Evolutionary conservation across 2,888 invertebrate species (phyloP), one percentile per base, ranked within the genome.

Genomic region (Seira ritae): DNA sequence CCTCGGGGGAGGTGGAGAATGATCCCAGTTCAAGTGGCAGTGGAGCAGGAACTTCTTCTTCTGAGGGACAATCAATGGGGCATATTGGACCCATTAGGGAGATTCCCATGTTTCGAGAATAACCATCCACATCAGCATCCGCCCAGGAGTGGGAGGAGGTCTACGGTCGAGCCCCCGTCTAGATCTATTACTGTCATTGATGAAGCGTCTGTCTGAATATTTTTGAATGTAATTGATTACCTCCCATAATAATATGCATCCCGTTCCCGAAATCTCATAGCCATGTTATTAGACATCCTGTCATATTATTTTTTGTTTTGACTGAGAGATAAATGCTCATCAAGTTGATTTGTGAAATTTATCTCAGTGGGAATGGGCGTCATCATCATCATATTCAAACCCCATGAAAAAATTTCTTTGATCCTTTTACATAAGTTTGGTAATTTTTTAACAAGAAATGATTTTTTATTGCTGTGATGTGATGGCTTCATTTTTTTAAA

Each of bases 161-260:
- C 82, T 0, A 82, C 82, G 3, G 82, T 73, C 24, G 82, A 82
- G 88, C 85, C 91, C 93, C 72, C 93, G 92, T 80, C 84, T 90
- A 92, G 95, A 91, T 93, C 94, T 90, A 95, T 95, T 89, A 95
- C 95, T 89, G 95, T 95, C 91, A 95, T 95, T 91, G 95, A 95
- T 90, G 95, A 95, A 90, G 94, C 94, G 86, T 92, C 92, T 86
- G 90, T 92, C 87, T 92, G 90, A 82, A 60, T 69, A 19, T 24
- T 22, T 69, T 72, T 23, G 72, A 8, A 24, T 17, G 8, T 37
- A 20, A 65, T 75, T 75, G 19, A 46, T 67, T 75, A 60, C 46
- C 37, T 75, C n/a, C 60, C 74, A 31, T 31, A 31, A 31, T n/a
- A n/a, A n/a, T n/a, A n/a, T n/a, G n/a, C n/a, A 3, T 31, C 19